phyloP scores from a whole-genome alignment of 1,140 invertebrate genomes.

The Prorops nasuta region DNA sequence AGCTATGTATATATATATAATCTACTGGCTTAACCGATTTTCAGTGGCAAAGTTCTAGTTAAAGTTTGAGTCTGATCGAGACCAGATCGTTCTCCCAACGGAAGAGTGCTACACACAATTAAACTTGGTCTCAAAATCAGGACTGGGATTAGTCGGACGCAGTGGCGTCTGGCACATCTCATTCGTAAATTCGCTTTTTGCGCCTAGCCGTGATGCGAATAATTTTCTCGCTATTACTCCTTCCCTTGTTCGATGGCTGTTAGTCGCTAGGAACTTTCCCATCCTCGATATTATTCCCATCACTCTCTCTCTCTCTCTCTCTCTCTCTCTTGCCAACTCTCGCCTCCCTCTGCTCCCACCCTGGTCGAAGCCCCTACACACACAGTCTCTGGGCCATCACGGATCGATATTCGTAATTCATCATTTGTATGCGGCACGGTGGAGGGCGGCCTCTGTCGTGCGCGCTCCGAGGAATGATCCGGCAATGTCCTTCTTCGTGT shows the following conservation, averaged over 20 bases:
- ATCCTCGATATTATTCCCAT: background rate
- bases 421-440: conserved; percentile 55
- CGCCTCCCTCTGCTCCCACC: conserved; percentile 10
- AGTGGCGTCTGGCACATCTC: conserved; percentile 34
- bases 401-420: conserved; percentile 55
- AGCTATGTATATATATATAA: too few species aligned
- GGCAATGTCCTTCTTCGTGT: conserved; percentile 20
- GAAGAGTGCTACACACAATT: conserved; percentile 48
- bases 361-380: background rate
- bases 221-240: conserved; percentile 25
- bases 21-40: too few species aligned
- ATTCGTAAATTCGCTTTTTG: conserved; percentile 41
- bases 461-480: conserved; percentile 32
- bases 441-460: conserved; percentile 29
- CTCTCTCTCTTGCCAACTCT: conserved; percentile 1
- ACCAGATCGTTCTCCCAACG: too few species aligned
- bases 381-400: conserved; percentile 6
- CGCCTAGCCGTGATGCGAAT: conserved; percentile 35
- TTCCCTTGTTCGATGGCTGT: background rate
- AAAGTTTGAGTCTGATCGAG: too few species aligned
- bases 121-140: conserved; percentile 51
- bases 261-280: too few species aligned
- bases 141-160: conserved; percentile 28
- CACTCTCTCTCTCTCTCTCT: background rate
- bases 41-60: too few species aligned